Percentiles rank a stretch among this genome's conserved stretches.
phyloP scores from a whole-genome alignment of 2,888 invertebrate species.

The Protodeltote pygarga region DNA sequence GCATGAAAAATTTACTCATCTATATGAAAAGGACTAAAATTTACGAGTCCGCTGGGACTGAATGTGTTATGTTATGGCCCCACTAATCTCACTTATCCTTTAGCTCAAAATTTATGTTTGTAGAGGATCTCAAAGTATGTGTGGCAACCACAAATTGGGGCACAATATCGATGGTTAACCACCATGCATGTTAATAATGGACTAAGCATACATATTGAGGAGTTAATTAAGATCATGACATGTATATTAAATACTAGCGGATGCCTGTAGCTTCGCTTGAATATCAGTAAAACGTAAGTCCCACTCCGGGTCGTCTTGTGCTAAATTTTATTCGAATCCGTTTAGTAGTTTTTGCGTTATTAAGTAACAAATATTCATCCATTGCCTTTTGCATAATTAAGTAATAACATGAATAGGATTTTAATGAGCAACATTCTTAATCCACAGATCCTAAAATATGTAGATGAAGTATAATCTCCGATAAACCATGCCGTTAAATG shows the following conservation, averaged over 20 bases:
- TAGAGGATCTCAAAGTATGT: slow-evolving; percentile 10
- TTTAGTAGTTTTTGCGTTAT: too few relatives aligned
- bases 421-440: slow-evolving; percentile 3
- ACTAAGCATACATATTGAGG: too few relatives aligned
- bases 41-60: slow-evolving; percentile 33
- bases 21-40: slow-evolving; percentile 35
- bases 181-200: too few relatives aligned
- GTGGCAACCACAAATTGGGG: slow-evolving; percentile 12
- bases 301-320: too few relatives aligned
- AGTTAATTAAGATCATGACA: too few relatives aligned
- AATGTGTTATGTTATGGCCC: slow-evolving; percentile 30
- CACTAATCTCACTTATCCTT: slow-evolving; percentile 44
- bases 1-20: slow-evolving; percentile 38
- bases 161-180: too few relatives aligned
- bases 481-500: slow-evolving; percentile 13
- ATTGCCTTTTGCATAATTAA: too few relatives aligned
- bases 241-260: too few relatives aligned
- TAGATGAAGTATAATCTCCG: neutral
- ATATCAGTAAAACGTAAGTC: too few relatives aligned
- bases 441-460: slow-evolving; percentile 1
- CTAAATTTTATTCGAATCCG: neutral
- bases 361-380: too few relatives aligned
- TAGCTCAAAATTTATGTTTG: slow-evolving; percentile 38
- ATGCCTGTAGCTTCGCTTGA: too few relatives aligned
- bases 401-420: too few relatives aligned